phyloP scores from a whole-genome alignment of 2,888 invertebrate genomes.

The Seladonia tumulorum region DNA sequence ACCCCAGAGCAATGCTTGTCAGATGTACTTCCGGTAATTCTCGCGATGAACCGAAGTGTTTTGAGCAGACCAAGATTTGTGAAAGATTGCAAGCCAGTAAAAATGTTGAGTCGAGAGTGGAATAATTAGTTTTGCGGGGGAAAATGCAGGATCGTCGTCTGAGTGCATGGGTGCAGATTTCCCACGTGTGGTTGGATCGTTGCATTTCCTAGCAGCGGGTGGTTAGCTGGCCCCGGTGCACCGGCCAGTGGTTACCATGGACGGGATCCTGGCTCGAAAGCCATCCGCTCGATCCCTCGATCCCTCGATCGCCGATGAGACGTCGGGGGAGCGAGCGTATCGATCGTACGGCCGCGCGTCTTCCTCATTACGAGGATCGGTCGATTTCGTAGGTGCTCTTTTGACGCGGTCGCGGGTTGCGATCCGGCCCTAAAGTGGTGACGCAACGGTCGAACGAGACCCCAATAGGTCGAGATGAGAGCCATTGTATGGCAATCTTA shows the following conservation, averaged over 20 bases:
- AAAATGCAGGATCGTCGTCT: background rate
- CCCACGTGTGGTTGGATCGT: slow-evolving; percentile 65
- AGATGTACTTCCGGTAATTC: background rate
- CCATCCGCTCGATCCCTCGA: slow-evolving; percentile 21
- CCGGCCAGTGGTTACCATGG: slow-evolving; percentile 69
- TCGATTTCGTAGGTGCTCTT: slow-evolving; percentile 68
- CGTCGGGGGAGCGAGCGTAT: slow-evolving; percentile 26
- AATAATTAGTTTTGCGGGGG: background rate
- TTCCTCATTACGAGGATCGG: slow-evolving; percentile 64
- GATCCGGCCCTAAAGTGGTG: slow-evolving; percentile 83
- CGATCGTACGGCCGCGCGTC: slow-evolving; percentile 41
- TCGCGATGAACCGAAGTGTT: background rate
- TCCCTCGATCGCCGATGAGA: slow-evolving; percentile 22
- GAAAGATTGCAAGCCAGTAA: background rate
- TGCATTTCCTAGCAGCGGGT: slow-evolving; percentile 64
- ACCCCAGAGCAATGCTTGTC: too few species aligned
- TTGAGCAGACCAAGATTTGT: background rate
- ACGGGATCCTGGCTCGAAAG: slow-evolving; percentile 49
- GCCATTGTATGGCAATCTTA: slow-evolving; percentile 85
- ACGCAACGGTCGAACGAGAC: slow-evolving; percentile 83
- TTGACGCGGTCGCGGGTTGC: slow-evolving; percentile 78
- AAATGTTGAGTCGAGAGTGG: background rate
- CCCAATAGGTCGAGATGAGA: slow-evolving; percentile 85
- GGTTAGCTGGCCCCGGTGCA: slow-evolving; percentile 59
- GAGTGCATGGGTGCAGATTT: slow-evolving; percentile 53